These are phyloP conservation scores for Diplodus sargus DNA, from an alignment of 2,797 vertebrate species.

Conservation along the genomic window DNA sequence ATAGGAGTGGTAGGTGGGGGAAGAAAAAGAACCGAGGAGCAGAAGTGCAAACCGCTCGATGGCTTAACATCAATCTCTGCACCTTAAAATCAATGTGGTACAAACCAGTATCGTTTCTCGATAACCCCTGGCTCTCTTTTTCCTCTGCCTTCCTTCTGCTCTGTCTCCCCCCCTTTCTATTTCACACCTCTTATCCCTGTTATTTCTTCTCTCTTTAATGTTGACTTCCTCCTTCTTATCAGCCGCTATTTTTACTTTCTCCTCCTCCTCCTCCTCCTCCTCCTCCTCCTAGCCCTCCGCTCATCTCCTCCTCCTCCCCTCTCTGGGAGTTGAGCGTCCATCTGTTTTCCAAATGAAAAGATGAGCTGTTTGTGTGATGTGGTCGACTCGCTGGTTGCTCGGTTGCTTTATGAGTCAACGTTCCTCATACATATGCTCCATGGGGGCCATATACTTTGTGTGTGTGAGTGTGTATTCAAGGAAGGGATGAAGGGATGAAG, in stretches of 20 bases:
- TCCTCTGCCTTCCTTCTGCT: conserved; percentile 8
- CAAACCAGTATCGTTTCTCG: conserved; percentile 52
- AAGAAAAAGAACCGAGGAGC: conserved; percentile 13
- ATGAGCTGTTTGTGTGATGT: conserved; percentile 70
- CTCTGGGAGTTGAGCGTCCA: conserved; percentile 50
- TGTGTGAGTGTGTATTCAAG: conserved; percentile 22
- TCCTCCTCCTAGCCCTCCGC: conserved; percentile 36
- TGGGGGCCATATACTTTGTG: background rate
- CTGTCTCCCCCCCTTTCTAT: background rate
- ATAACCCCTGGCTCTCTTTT: conserved; percentile 53
- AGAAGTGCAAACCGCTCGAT: conserved; percentile 39
- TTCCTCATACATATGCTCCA: conserved; percentile 49
- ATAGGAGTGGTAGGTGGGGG: conserved; percentile 5
- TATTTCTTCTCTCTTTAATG: conserved; percentile 37
- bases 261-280: conserved; percentile 47
- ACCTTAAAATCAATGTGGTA: conserved; percentile 64
- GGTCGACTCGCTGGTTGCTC: conserved; percentile 52
- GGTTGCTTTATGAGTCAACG: conserved; percentile 61
- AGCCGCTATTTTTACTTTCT: conserved; percentile 65
- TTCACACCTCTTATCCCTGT: conserved; percentile 55
- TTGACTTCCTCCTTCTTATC: conserved; percentile 53
- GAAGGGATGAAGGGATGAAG: conserved; percentile 7
- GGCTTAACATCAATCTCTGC: conserved; percentile 67
- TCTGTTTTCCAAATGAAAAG: conserved; percentile 76
- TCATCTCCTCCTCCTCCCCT: conserved; percentile 30